phyloP scores from a whole-genome alignment of 92 coral and sea anemone species.

The Pocillopora meandrina region DNA sequence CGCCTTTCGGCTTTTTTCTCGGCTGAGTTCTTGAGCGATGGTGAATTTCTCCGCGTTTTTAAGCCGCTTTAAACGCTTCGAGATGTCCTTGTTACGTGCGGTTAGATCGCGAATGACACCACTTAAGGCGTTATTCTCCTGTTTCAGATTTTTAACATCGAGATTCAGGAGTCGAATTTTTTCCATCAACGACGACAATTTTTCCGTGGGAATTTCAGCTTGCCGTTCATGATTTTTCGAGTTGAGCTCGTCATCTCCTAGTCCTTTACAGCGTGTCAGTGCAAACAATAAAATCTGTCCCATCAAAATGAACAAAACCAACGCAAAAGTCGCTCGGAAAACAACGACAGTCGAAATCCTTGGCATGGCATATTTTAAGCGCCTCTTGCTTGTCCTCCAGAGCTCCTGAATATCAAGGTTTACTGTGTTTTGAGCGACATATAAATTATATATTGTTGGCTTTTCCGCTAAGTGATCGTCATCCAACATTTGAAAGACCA shows the following conservation, averaged over 20 bases:
- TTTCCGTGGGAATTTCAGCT: not conserved
- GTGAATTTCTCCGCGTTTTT: conserved; percentile 53
- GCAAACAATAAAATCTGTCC: conserved; percentile 80
- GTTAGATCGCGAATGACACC: conserved; percentile 53
- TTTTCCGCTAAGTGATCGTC: not conserved
- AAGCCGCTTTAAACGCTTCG: conserved; percentile 32
- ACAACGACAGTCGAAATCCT: conserved; percentile 69
- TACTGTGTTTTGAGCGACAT: not conserved
- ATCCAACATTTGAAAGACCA: conserved; percentile 29
- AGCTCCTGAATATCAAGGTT: not conserved
- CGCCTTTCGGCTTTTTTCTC: conserved; percentile 33
- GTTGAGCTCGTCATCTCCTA: conserved; percentile 34
- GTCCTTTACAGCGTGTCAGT: conserved; percentile 63
- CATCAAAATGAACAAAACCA: conserved; percentile 61
- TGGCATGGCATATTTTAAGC: conserved; percentile 70
- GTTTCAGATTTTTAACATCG: conserved; percentile 46
- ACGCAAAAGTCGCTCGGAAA: conserved; percentile 81
- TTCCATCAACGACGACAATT: conserved; percentile 20
- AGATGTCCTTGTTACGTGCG: conserved; percentile 49
- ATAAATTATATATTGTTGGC: conserved; percentile 39
- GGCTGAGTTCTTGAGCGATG: conserved; percentile 66
- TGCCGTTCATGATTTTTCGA: conserved; percentile 11
- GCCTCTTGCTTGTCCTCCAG: too few relatives aligned
- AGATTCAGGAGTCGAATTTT: conserved; percentile 26
- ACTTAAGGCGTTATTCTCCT: conserved; percentile 50